Evolutionary conservation across 2,113 vertebrate genomes (phyloP).

Genomic region (Catharus fuscescens): DNA sequence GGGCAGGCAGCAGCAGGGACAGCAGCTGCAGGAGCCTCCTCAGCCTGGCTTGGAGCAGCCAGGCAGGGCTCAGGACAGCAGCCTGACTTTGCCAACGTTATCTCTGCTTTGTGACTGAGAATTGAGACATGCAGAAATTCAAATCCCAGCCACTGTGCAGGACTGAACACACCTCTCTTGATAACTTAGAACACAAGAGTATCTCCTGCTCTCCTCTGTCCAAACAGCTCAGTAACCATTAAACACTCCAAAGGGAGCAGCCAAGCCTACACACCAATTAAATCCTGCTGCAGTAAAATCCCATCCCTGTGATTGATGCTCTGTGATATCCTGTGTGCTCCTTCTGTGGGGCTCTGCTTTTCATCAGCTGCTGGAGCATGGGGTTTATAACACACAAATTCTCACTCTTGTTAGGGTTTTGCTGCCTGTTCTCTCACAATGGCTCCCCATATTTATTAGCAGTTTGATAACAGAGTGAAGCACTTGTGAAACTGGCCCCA

Average conservation of each 20-base stretch:
- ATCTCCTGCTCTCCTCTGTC: background rate
- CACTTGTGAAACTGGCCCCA: constrained; percentile 34
- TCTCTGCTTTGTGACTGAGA: background rate
- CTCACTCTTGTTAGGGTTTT: background rate
- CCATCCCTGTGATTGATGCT: background rate
- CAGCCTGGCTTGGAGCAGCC: background rate
- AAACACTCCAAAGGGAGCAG: background rate
- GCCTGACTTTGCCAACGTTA: background rate
- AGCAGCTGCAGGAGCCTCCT: background rate
- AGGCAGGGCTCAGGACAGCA: background rate
- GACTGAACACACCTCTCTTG: background rate
- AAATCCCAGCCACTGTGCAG: background rate
- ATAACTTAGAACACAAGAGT: background rate
- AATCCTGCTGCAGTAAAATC: background rate
- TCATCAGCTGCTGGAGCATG: background rate
- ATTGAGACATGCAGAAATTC: background rate
- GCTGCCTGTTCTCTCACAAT: background rate
- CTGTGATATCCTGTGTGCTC: background rate
- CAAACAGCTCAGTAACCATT: background rate
- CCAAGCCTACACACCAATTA: constrained; percentile 23
- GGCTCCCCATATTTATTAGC: background rate
- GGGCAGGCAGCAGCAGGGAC: background rate
- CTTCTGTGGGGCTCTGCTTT: background rate
- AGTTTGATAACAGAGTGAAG: constrained; percentile 22
- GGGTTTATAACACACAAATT: background rate